Percentiles rank a stretch among this genome's conserved stretches.
These are phyloP conservation scores for Clarias magur DNA, from an alignment of 2,113 vertebrate species.

Conservation along the genomic window DNA sequence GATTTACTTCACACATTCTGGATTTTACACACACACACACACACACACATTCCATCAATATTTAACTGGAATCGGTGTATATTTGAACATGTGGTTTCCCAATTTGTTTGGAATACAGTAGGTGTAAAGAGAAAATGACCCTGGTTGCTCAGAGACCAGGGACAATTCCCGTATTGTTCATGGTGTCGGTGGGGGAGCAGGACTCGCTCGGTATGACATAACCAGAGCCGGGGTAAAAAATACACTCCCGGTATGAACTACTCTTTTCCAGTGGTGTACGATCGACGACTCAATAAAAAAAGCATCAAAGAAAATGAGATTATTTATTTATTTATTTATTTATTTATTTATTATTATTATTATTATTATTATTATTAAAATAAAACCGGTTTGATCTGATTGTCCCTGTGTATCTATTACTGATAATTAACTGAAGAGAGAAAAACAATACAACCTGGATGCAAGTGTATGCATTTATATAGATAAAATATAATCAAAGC, in stretches of 20 bases:
- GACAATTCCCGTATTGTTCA: slow-evolving; percentile 50
- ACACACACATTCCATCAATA: slow-evolving; percentile 44
- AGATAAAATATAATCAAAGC: background rate
- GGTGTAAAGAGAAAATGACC: slow-evolving; percentile 45
- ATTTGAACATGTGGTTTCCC: slow-evolving; percentile 57
- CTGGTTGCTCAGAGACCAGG: slow-evolving; percentile 31
- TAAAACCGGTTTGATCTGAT: background rate
- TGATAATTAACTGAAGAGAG: background rate
- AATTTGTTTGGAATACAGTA: slow-evolving; percentile 52
- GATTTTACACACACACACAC: background rate
- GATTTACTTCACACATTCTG: slow-evolving; percentile 13
- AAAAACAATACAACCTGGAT: background rate
- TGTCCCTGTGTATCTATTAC: background rate
- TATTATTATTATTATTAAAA: too few species aligned
- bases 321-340: too few species aligned
- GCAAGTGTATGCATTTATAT: background rate
- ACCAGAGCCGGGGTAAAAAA: slow-evolving; percentile 26
- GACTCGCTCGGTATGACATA: slow-evolving; percentile 25
- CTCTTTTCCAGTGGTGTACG: background rate
- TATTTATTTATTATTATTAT: too few species aligned
- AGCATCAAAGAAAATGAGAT: background rate
- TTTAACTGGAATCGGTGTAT: slow-evolving; percentile 47
- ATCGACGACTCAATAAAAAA: too few species aligned
- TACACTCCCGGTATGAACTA: background rate
- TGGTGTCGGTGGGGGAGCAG: slow-evolving; percentile 16